phyloP scores from a whole-genome alignment of 2,888 invertebrate genomes.

The Drosophila conformis region DNA sequence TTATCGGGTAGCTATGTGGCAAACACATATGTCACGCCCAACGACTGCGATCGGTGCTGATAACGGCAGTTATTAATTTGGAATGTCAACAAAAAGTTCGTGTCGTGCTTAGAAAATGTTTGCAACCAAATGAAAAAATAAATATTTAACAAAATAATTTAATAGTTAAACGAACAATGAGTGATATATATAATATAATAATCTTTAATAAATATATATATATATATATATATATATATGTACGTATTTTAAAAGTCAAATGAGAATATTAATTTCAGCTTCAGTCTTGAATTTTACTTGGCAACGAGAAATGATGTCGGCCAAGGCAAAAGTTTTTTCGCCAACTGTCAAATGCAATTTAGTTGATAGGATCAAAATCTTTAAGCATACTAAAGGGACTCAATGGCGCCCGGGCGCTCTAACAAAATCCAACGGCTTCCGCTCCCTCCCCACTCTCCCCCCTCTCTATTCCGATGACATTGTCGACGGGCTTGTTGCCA shows the following conservation, averaged over 20 bases:
- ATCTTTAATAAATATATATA: conserved; percentile 11
- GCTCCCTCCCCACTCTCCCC: background rate
- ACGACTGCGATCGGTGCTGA: conserved; percentile 47
- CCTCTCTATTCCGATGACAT: conserved; percentile 11
- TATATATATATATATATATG: conserved; percentile 21
- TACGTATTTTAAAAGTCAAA: conserved; percentile 30
- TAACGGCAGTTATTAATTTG: conserved; percentile 14
- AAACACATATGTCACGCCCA: background rate
- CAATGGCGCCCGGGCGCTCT: conserved; percentile 13
- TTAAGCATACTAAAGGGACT: conserved; percentile 51
- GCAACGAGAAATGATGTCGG: conserved; percentile 59
- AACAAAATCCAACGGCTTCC: background rate
- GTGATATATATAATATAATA: background rate
- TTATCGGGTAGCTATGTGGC: background rate
- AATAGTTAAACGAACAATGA: conserved; percentile 9
- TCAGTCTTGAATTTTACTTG: conserved; percentile 13
- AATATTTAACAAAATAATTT: background rate
- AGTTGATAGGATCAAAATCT: conserved; percentile 84
- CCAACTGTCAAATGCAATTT: conserved; percentile 84
- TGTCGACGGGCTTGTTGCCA: conserved; percentile 48
- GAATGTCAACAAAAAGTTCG: conserved; percentile 6
- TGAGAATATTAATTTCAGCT: conserved; percentile 30
- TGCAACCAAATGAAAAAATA: background rate
- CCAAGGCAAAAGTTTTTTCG: conserved; percentile 71
- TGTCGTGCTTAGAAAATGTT: background rate